These are phyloP conservation scores for Pygathrix nemaeus DNA, from an alignment of 2,113 vertebrate species.

Conservation along the genomic window DNA sequence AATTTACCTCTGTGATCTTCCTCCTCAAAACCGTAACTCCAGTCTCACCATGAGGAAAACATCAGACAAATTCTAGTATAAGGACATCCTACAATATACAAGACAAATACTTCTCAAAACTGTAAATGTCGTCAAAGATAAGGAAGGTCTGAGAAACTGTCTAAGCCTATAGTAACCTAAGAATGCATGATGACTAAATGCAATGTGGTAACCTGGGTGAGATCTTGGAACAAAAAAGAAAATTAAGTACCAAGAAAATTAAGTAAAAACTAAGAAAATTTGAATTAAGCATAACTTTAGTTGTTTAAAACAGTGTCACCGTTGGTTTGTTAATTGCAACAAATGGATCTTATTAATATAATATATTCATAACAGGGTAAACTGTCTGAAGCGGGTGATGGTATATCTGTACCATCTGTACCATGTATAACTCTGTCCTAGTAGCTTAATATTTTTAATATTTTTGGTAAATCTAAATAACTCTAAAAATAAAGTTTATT, in stretches of 20 bases:
- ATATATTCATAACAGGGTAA: neutral
- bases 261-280: neutral
- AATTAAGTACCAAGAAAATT: neutral
- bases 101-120: neutral
- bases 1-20: neutral
- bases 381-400: neutral
- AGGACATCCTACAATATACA: neutral
- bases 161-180: neutral
- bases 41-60: neutral
- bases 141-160: neutral
- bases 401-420: neutral
- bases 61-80: neutral
- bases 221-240: neutral
- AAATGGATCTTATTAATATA: neutral
- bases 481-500: neutral
- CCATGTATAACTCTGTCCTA: neutral
- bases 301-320: neutral
- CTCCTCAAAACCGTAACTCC: neutral
- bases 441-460: neutral
- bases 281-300: neutral
- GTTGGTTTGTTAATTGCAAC: neutral
- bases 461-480: neutral
- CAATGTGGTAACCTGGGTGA: neutral
- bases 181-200: neutral
- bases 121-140: neutral